phyloP scores from a whole-genome alignment of 2,113 vertebrate species.

The Glaucomys volans region DNA sequence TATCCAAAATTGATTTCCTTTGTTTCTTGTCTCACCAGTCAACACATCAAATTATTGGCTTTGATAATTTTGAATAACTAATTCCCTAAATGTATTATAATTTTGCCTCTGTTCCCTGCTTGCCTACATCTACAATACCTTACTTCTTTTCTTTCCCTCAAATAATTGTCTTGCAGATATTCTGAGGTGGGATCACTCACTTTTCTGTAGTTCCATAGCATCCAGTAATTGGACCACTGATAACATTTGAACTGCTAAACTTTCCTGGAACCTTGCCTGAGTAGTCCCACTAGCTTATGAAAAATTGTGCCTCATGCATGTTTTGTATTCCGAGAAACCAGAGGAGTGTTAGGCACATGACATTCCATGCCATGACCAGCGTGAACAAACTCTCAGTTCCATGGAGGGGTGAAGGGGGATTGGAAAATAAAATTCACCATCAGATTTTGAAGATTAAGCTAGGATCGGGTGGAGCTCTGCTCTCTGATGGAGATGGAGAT shows the following conservation, averaged over 20 bases:
- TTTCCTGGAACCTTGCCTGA: background rate
- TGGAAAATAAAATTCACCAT: too few species aligned
- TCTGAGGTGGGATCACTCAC: background rate
- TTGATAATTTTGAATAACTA: background rate
- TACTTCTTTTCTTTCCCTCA: background rate
- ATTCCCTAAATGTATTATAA: background rate
- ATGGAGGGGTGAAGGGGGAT: too few species aligned
- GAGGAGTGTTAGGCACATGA: background rate
- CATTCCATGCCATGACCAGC: background rate
- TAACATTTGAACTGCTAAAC: background rate
- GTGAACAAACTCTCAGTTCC: too few species aligned
- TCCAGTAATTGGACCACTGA: background rate
- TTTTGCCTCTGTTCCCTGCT: accelerated
- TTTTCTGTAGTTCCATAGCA: background rate
- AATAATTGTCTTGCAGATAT: background rate
- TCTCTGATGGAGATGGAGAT: too few species aligned
- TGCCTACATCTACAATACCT: background rate
- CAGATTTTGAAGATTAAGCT: too few species aligned
- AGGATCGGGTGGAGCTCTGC: too few species aligned
- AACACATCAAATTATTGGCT: background rate
- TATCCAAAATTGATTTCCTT: background rate
- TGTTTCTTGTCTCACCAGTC: background rate
- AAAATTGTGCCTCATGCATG: background rate
- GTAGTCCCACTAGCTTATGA: background rate
- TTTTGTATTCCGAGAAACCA: background rate